These are phyloP conservation scores for Melanerpes formicivorus DNA, from an alignment of 2,113 vertebrate genomes.

Conservation along the genomic window DNA sequence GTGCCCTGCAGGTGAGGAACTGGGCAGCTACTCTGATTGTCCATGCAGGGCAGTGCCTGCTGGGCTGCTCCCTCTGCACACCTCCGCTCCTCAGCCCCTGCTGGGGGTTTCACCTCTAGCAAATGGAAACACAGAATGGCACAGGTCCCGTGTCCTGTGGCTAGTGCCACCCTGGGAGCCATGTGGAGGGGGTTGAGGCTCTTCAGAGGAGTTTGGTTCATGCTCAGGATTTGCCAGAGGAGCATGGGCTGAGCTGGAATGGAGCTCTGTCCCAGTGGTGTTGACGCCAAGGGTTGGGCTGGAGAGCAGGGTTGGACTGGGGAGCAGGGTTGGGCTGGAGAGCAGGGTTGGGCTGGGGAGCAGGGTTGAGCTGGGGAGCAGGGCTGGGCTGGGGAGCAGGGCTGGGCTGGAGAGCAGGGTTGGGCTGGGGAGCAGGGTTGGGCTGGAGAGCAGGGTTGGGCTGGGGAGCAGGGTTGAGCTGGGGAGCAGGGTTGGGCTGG, in stretches of 20 bases:
- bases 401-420: too few relatives aligned
- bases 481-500: too few relatives aligned
- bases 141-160: too few relatives aligned
- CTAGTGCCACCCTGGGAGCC: background rate
- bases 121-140: background rate
- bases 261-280: background rate
- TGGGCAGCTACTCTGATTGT: background rate
- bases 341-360: too few relatives aligned
- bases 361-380: too few relatives aligned
- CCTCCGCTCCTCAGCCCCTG: background rate
- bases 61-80: background rate
- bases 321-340: too few relatives aligned
- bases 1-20: slow-evolving; percentile 84
- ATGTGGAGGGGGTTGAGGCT: background rate
- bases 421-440: too few relatives aligned
- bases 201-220: background rate
- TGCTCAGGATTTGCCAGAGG: background rate
- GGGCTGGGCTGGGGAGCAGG: too few relatives aligned
- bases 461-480: too few relatives aligned
- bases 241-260: background rate
- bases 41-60: fast-evolving
- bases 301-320: too few relatives aligned
- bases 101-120: fast-evolving
- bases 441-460: too few relatives aligned
- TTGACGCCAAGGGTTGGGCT: background rate